Conservation (phyloP, 2,797 vertebrate genomes). For the Tokudaia muenninki region DNA sequence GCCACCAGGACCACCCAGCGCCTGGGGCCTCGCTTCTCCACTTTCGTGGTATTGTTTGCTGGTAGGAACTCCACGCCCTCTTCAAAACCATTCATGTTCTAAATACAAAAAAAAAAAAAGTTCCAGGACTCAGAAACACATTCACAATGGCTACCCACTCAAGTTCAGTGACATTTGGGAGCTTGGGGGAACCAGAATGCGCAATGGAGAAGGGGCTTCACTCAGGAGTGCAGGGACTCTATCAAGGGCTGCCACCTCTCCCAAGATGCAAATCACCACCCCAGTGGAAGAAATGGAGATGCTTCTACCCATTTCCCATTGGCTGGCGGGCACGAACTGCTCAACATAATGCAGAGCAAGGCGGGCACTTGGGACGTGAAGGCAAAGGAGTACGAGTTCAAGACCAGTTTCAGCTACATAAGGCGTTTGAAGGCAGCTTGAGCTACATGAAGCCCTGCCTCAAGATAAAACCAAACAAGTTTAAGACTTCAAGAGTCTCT, state of each 20-base stretch:
- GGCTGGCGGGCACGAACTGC: not conserved
- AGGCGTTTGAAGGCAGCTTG: not conserved
- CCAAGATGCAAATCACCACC: not conserved
- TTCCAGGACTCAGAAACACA: not conserved
- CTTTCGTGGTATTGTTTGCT: slow-evolving; percentile 91
- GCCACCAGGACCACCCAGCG: slow-evolving; percentile 86
- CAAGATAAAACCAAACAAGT: not conserved
- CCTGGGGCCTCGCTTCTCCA: slow-evolving; percentile 92
- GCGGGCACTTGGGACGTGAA: not conserved
- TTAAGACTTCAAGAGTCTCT: not conserved
- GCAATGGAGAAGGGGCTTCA: not conserved
- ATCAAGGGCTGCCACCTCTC: not conserved
- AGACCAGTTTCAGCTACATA: not conserved
- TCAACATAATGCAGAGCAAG: not conserved
- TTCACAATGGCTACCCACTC: not conserved
- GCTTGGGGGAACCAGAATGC: not conserved
- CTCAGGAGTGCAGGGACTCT: not conserved
- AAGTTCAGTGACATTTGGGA: not conserved
- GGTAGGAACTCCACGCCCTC: slow-evolving; percentile 94
- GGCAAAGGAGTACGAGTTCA: not conserved
- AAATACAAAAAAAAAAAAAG: not conserved
- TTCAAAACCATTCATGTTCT: slow-evolving; percentile 88
- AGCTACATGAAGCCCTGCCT: not conserved
- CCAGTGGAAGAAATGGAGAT: not conserved
- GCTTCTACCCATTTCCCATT: not conserved